Percentiles rank a stretch among this genome's conserved stretches.
These are phyloP conservation scores for Dreissena polymorpha DNA, from an alignment of 1,140 invertebrate species.

Conservation along the genomic window DNA sequence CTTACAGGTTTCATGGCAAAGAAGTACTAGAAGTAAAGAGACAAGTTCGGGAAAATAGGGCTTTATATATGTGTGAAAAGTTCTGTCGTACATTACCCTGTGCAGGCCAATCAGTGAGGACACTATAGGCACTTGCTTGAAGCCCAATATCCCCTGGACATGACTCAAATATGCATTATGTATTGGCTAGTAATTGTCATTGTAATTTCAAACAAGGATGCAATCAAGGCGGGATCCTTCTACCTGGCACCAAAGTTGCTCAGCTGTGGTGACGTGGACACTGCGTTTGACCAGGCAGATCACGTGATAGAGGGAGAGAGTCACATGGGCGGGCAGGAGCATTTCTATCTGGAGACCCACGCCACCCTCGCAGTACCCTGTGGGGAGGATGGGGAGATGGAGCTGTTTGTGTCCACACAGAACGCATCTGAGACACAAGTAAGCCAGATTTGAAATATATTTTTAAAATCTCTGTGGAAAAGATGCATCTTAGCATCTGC, in stretches of 20 bases:
- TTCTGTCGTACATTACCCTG: too few relatives aligned
- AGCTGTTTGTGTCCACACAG: constrained; percentile 91
- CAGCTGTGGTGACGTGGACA: constrained; percentile 85
- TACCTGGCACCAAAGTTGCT: constrained; percentile 53
- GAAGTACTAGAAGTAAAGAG: too few relatives aligned
- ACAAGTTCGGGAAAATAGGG: too few relatives aligned
- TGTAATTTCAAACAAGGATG: constrained; percentile 53
- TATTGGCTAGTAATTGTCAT: too few relatives aligned
- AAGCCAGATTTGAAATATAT: constrained; percentile 31
- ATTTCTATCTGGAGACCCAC: constrained; percentile 97
- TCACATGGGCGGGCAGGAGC: constrained; percentile 94
- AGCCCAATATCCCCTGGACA: too few relatives aligned
- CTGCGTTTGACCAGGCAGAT: constrained; percentile 84
- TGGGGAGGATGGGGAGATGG: constrained; percentile 91
- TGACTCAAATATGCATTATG: too few relatives aligned
- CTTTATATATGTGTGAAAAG: too few relatives aligned
- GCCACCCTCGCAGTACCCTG: constrained; percentile 86
- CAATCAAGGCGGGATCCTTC: constrained; percentile 65
- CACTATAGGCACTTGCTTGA: too few relatives aligned
- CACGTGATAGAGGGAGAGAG: constrained; percentile 83
- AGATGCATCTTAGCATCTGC: too few relatives aligned
- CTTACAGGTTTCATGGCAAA: too few relatives aligned
- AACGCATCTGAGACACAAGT: constrained; percentile 88
- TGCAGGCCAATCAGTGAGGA: too few relatives aligned
- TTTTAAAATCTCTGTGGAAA: neutral